Evolutionary conservation across 2,888 invertebrate genomes (phyloP), one percentile per base, ranked within the genome.

Genomic region (Hydroisotoma schaefferi): DNA sequence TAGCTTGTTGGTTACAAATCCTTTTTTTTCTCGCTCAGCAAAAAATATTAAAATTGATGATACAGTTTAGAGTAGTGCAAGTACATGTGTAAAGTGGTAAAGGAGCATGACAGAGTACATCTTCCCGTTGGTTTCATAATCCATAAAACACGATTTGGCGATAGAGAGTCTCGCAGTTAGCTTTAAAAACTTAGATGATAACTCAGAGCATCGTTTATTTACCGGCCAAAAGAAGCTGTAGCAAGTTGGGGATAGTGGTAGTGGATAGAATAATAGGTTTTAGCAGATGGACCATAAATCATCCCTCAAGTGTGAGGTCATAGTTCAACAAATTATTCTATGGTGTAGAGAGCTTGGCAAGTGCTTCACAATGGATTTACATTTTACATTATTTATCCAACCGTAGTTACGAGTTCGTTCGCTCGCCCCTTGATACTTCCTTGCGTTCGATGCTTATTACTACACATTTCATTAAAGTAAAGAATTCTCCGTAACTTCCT

Each of bases 231-330:
- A 15, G 15, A 15, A 3, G 27, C 4, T 33, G 52, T 15, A 6
- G 23, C 8, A 5, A 22, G 3, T 12, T 27, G 28, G 15, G 25
- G 28, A 29, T 10, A 29, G 26, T 18, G 25, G 43, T 52, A 62
- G 55, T 62, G 55, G 40, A 55, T 40, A 37, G 52, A 59, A 62
- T 62, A 59, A 62, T 59, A 61, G 61, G 57, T 57, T 61, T 57
- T 61, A 58, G 47, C 62, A 62, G 58, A 62, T 62, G 62, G 51
- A 49, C 29, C 62, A 62, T 62, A 62, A 62, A 62, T 62, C 62
- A 62, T 59, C 57, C 52, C 55, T 52, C 47, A 56, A 56, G 26
- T 54, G 48, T 54, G 58, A 62, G 62, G 62, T 62, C 62, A 62
- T 49, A 62, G 62, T 58, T 62, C 62, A 62, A 52, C 59, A 57